These are phyloP conservation scores for Odontomachus brunneus DNA, from an alignment of 1,140 invertebrate genomes.

Conservation along the genomic window DNA sequence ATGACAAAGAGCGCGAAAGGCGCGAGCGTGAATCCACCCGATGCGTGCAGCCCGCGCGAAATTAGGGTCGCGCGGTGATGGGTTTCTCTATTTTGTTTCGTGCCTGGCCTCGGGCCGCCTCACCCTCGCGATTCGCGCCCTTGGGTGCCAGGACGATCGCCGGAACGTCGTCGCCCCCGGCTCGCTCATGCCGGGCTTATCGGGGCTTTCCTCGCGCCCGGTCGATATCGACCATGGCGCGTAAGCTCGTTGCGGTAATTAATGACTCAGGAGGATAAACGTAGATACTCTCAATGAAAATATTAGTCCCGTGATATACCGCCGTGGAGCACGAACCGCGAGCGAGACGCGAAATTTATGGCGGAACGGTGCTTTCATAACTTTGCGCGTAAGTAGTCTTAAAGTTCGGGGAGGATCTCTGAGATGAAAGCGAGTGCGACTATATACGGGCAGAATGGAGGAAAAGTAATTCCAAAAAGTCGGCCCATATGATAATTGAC, in stretches of 20 bases:
- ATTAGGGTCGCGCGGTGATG: slow-evolving; percentile 36
- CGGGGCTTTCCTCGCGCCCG: slow-evolving; percentile 41
- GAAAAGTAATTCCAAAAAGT: background rate
- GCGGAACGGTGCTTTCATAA: slow-evolving; percentile 10
- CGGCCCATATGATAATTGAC: background rate
- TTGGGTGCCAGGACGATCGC: slow-evolving; percentile 17
- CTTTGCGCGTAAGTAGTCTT: background rate
- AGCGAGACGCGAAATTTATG: slow-evolving; percentile 32
- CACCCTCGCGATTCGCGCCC: slow-evolving; percentile 26
- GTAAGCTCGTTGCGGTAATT: slow-evolving; percentile 59
- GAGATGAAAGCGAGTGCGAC: background rate
- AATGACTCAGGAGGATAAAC: slow-evolving; percentile 42
- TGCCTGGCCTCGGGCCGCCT: background rate
- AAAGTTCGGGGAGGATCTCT: background rate
- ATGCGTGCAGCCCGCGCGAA: slow-evolving; percentile 14
- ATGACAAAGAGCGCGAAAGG: slow-evolving; percentile 1
- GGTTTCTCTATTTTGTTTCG: slow-evolving; percentile 3
- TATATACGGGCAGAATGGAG: background rate
- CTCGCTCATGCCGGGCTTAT: slow-evolving; percentile 52
- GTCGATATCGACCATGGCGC: slow-evolving; percentile 46
- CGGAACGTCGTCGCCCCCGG: slow-evolving; percentile 34
- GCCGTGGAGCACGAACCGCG: slow-evolving; percentile 16
- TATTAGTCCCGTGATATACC: slow-evolving; percentile 52
- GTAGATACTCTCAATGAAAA: slow-evolving; percentile 59
- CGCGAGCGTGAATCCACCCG: too few relatives aligned